Evolutionary conservation across 1,140 invertebrate genomes (phyloP).

Genomic region (Rhynchophorus ferrugineus): DNA sequence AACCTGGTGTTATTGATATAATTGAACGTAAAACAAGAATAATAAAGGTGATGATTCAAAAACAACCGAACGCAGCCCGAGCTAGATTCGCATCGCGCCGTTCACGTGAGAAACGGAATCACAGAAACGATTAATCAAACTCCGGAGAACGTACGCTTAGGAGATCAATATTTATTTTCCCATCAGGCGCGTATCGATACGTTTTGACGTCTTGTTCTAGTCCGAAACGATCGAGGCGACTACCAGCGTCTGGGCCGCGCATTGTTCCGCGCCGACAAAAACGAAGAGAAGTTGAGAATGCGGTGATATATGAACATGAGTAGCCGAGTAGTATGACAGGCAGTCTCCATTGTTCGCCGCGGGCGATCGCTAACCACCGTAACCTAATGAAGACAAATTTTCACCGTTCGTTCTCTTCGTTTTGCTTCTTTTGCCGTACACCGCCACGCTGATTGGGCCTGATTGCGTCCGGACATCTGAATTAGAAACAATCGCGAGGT

Average conservation of each 20-base stretch:
- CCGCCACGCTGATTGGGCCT: slow-evolving; percentile 24
- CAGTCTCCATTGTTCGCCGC: slow-evolving; percentile 28
- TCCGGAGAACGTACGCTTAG: too few relatives aligned
- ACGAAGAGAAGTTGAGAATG: slow-evolving; percentile 6
- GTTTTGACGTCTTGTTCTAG: background rate
- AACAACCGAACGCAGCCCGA: too few relatives aligned
- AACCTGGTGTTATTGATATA: too few relatives aligned
- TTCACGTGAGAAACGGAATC: too few relatives aligned
- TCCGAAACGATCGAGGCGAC: background rate
- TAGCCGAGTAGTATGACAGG: slow-evolving; percentile 20
- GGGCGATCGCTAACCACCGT: slow-evolving; percentile 28
- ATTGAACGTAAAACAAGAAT: too few relatives aligned
- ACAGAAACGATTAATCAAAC: too few relatives aligned
- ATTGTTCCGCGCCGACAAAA: background rate
- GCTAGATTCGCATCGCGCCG: too few relatives aligned
- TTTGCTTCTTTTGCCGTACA: slow-evolving; percentile 14
- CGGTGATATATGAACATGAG: slow-evolving; percentile 26
- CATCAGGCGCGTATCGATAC: background rate
- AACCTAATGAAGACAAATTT: slow-evolving; percentile 33
- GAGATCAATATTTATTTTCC: too few relatives aligned
- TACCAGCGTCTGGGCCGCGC: too few relatives aligned
- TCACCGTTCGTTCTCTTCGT: slow-evolving; percentile 10
- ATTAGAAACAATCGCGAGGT: slow-evolving; percentile 26
- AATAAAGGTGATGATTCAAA: too few relatives aligned
- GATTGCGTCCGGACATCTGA: slow-evolving; percentile 27